Base-by-base conservation (phyloP, 2,888 invertebrate species). In the Mechanitis mazaeus region DNA sequence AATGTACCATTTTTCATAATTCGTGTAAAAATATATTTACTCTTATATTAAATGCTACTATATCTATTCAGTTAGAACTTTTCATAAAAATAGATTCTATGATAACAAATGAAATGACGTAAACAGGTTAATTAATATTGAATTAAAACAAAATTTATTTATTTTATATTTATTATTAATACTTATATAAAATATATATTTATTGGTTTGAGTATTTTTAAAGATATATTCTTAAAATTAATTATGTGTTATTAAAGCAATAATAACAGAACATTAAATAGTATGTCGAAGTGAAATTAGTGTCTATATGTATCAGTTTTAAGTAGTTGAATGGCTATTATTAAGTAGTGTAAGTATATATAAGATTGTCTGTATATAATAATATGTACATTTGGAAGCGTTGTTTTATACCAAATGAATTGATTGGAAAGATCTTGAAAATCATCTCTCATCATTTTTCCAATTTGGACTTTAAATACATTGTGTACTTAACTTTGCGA, bases 31-130 rank as follows among this genome's bases (percentile, higher is more conserved):
- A 38, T 38, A 7, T 42, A 3, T 1, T 9, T 9, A 42, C 11
- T 42, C 9, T 42, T 42, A 42, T 11, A 1, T 1, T 42, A 5
- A 42, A 42, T 42, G 12, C 55, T 28, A 12, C 12, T 54, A 56
- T 47, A 28, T 59, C 31, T n/a, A 50, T 31, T 62, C 59, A 56
- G 42, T 58, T 61, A 60, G 66, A 65, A 71, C 72, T 70, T 70
- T 73, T 79, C 85, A 87, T 86, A 87, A 84, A 85, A 84, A 84
- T 87, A 86, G 86, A 87, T 88, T 87, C 87, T 85, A 75, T 78
- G 75, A 80, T 82, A 86, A 87, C 87, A 88, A 88, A 87, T 85
- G 82, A 78, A 78, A 56, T 35, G 59, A 63, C 46, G 47, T 54
- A 7, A 57, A 60, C 50, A 54, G 4, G 33, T 20, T 61, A 60